Evolutionary conservation across 2,113 vertebrate species (phyloP).

Genomic region (Oreochromis aureus): DNA sequence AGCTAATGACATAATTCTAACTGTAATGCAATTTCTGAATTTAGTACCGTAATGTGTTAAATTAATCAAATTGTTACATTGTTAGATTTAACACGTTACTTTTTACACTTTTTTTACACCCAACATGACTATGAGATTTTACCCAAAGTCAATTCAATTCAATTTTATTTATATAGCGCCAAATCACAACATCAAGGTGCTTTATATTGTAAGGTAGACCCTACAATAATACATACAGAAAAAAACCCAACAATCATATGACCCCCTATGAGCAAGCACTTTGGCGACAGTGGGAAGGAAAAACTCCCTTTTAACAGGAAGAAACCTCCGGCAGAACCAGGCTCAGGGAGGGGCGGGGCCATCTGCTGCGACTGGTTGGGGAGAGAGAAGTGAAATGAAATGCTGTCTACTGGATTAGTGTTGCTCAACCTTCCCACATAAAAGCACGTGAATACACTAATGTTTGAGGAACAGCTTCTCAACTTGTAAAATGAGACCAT

Average conservation of each 20-base stretch:
- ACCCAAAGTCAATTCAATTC: background rate
- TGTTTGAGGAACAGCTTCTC: background rate
- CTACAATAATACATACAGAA: background rate
- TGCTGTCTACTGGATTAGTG: background rate
- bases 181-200: background rate
- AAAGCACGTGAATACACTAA: background rate
- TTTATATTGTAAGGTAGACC: background rate
- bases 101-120: background rate
- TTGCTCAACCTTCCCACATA: background rate
- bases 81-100: background rate
- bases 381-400: accelerated
- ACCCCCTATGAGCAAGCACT: accelerated
- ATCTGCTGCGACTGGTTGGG: background rate
- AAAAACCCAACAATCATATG: background rate
- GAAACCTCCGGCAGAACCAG: accelerated
- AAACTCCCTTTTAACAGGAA: background rate
- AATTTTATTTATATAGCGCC: background rate
- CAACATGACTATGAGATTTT: background rate
- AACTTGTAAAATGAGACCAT: background rate
- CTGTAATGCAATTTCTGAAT: background rate
- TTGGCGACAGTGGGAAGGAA: background rate
- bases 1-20: background rate
- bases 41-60: background rate
- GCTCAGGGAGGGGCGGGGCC: background rate
- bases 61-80: background rate